Evolutionary conservation across 2,888 invertebrate species (phyloP).

Genomic region (Tiliacea aurago): DNA sequence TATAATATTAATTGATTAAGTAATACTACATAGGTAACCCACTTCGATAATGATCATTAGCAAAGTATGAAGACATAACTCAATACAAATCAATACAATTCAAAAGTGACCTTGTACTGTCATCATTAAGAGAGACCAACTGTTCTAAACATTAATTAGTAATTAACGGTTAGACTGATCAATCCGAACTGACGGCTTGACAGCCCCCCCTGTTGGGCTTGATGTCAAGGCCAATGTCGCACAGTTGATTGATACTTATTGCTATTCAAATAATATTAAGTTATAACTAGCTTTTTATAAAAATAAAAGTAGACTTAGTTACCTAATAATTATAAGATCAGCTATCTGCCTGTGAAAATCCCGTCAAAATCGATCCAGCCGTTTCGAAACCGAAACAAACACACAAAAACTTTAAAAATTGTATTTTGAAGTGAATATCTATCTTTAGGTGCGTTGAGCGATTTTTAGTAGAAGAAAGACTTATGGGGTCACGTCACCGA

Average conservation of each 20-base stretch:
- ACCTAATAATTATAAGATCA: too few relatives aligned
- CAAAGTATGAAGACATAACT: not conserved
- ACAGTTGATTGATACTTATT: conserved; percentile 18
- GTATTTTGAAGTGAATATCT: too few relatives aligned
- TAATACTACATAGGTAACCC: not conserved
- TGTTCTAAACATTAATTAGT: conserved; percentile 46
- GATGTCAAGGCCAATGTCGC: conserved; percentile 61
- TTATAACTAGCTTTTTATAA: not conserved
- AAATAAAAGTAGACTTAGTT: too few relatives aligned
- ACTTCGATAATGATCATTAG: not conserved
- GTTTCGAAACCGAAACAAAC: too few relatives aligned
- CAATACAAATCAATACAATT: conserved; percentile 30
- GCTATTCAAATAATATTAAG: not conserved
- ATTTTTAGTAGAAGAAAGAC: too few relatives aligned
- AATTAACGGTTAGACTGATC: conserved; percentile 53
- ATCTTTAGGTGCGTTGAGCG: too few relatives aligned
- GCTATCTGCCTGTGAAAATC: too few relatives aligned
- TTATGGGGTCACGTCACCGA: too few relatives aligned
- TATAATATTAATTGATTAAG: too few relatives aligned
- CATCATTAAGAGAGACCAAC: conserved; percentile 55
- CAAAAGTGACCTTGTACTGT: conserved; percentile 61
- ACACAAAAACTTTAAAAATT: too few relatives aligned
- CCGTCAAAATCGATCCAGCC: too few relatives aligned
- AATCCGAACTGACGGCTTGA: conserved; percentile 52
- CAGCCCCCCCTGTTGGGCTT: conserved; percentile 28